phyloP scores from a whole-genome alignment of 2,797 vertebrate genomes.

The Xenops minutus region DNA sequence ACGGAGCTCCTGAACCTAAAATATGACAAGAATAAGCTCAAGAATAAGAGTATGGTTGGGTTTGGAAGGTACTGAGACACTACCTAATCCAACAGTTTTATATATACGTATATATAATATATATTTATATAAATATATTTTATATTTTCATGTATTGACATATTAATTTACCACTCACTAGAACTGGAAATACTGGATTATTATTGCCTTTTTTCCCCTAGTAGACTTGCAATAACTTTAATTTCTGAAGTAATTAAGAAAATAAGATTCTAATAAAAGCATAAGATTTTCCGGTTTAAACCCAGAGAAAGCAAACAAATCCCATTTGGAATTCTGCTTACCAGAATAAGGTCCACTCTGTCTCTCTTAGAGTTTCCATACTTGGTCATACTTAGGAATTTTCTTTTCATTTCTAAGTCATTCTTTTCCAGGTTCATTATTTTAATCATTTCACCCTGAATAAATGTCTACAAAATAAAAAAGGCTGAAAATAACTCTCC shows the following conservation, averaged over 20 bases:
- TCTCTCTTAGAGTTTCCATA: conserved; percentile 50
- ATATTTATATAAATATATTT: background rate
- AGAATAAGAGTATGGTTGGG: background rate
- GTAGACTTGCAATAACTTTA: background rate
- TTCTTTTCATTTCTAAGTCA: conserved; percentile 53
- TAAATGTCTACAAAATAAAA: conserved; percentile 20
- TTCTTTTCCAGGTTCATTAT: conserved; percentile 61
- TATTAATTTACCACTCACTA: background rate
- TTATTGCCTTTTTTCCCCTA: too few relatives aligned
- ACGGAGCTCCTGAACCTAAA: conserved; percentile 24
- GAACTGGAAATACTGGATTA: background rate
- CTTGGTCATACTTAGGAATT: conserved; percentile 42
- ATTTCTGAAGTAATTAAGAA: background rate
- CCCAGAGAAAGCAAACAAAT: background rate
- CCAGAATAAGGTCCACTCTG: conserved; percentile 59
- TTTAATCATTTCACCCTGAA: conserved; percentile 54
- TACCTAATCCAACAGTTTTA: background rate
- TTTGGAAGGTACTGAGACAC: background rate
- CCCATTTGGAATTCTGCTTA: conserved; percentile 2
- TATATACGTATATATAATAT: too few relatives aligned
- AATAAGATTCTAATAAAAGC: background rate
- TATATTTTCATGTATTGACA: background rate
- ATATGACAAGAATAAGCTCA: background rate
- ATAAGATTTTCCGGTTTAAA: background rate
- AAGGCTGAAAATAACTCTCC: background rate